phyloP scores from a whole-genome alignment of 2,113 vertebrate species.

The Protobothrops flavoviridis region DNA sequence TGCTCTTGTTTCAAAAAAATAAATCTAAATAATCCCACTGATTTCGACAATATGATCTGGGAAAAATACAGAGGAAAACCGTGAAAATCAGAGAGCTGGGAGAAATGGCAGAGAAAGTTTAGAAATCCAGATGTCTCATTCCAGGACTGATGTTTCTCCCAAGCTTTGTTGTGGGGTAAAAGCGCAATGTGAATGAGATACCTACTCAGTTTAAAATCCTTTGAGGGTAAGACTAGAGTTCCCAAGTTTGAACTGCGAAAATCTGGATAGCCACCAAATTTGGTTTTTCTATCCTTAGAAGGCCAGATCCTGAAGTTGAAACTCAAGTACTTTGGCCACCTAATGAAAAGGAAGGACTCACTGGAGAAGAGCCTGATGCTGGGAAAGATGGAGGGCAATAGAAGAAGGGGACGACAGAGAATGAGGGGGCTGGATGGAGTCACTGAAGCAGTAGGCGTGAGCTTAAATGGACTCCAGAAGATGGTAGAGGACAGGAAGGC shows the following conservation, averaged over 20 bases:
- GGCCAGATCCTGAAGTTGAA: too few species aligned
- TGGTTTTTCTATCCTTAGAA: too few species aligned
- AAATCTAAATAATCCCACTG: neutral
- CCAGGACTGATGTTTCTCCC: neutral
- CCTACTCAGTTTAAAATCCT: neutral
- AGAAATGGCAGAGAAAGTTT: neutral
- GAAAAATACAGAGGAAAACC: neutral
- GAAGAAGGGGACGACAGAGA: too few species aligned
- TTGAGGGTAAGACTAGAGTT: neutral
- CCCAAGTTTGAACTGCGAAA: neutral
- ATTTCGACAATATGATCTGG: conserved; percentile 20
- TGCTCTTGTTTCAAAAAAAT: neutral
- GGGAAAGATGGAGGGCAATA: too few species aligned
- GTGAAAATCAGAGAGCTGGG: neutral
- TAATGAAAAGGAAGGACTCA: too few species aligned
- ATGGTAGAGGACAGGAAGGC: too few species aligned
- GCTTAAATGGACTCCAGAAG: too few species aligned
- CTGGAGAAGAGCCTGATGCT: too few species aligned
- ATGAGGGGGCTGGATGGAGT: too few species aligned
- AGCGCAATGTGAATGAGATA: neutral
- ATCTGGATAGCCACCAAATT: neutral
- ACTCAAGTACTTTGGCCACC: too few species aligned
- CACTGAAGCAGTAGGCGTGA: too few species aligned
- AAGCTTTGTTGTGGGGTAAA: neutral
- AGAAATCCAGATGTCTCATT: neutral